Conservation (phyloP, 2,888 invertebrate genomes). For the Diadromus collaris region DNA sequence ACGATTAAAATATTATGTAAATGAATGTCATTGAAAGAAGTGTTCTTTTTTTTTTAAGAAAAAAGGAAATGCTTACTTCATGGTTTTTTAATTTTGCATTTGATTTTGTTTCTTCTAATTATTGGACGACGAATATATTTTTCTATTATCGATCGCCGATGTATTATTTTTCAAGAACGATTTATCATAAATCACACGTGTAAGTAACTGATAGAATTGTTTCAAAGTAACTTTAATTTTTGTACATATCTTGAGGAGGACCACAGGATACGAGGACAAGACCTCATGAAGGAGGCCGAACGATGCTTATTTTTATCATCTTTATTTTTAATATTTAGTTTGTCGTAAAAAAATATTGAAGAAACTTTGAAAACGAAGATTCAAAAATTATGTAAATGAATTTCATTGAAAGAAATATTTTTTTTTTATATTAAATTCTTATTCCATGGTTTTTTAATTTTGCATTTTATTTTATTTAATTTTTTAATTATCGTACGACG, state of each 20-base stretch:
- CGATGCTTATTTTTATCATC: not conserved
- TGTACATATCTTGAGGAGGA: slow-evolving; percentile 28
- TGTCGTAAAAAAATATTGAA: not conserved
- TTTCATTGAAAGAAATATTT: not conserved
- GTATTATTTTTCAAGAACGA: too few relatives aligned
- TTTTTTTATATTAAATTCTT: not conserved
- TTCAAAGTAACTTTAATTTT: too few relatives aligned
- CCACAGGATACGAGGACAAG: slow-evolving; percentile 1
- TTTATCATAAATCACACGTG: too few relatives aligned
- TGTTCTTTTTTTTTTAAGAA: too few relatives aligned
- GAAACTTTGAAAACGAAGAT: not conserved
- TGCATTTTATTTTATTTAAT: too few relatives aligned
- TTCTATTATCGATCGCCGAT: too few relatives aligned
- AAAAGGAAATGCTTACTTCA: not conserved
- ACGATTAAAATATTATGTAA: not conserved
- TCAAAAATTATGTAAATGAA: not conserved
- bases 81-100: not conserved
- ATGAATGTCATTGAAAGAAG: not conserved
- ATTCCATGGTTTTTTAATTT: not conserved
- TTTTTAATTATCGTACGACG: not conserved
- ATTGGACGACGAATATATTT: not conserved
- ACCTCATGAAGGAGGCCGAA: not conserved
- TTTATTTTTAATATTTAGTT: not conserved
- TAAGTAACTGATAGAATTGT: too few relatives aligned
- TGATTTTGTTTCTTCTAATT: not conserved